Evolutionary conservation across 2,113 vertebrate genomes (phyloP).

Genomic region (Podarcis raffonei): DNA sequence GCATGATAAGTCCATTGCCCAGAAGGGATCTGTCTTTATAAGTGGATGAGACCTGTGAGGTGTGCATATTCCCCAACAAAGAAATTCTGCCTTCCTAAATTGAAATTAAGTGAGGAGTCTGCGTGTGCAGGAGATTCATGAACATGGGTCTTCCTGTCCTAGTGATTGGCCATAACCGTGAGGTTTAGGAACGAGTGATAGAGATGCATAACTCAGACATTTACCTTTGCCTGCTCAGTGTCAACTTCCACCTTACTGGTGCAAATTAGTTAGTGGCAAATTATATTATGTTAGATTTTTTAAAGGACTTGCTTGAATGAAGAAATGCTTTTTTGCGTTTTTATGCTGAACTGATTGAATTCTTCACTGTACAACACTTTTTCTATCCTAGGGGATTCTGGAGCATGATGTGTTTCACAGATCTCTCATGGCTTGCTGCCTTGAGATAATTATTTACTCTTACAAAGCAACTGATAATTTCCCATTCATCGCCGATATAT

Average conservation of each 20-base stretch:
- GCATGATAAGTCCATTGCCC: neutral
- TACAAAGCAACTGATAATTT: constrained; percentile 91
- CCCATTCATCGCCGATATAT: constrained; percentile 82
- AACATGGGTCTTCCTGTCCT: neutral
- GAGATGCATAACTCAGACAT: neutral
- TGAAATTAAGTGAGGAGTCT: neutral
- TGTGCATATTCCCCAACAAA: neutral
- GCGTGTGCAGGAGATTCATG: neutral
- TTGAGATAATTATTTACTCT: constrained; percentile 91
- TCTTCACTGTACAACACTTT: constrained; percentile 13
- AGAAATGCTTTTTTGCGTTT: neutral
- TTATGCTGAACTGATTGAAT: neutral
- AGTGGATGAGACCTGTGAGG: neutral
- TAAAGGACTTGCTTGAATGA: neutral
- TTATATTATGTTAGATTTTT: neutral
- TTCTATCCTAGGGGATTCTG: constrained; percentile 82
- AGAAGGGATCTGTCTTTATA: neutral
- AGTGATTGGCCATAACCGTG: neutral
- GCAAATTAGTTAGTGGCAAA: neutral
- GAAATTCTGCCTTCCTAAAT: neutral
- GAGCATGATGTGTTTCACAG: constrained; percentile 92
- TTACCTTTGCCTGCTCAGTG: neutral
- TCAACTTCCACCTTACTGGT: neutral
- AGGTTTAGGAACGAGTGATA: neutral
- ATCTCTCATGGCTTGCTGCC: constrained; percentile 89